Evolutionary conservation across 2,113 vertebrate species (phyloP), one percentile per base, ranked within the genome.

Genomic region (Hyperopisus bebe): DNA sequence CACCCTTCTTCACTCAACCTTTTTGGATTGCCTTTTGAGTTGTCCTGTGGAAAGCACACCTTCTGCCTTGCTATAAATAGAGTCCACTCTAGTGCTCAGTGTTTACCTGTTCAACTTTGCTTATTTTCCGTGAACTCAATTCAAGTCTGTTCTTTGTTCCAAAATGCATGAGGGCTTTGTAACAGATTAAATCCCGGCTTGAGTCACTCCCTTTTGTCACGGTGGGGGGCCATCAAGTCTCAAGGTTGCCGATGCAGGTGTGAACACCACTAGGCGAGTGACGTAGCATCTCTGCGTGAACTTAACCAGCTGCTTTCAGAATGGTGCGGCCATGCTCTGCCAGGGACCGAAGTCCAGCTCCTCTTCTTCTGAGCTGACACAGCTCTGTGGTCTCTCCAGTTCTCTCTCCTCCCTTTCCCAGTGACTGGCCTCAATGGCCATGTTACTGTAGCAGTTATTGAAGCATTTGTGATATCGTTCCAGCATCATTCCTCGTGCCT

Each of bases 41-140:
- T 35, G 31, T 35, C 70, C 47, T 87, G 85, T 31, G 35, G n/a
- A 31, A 87, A 53, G 74, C 74, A 42, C 9, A 5, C 74, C 39
- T 80, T 80, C 35, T 17, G 27, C 85, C 42, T 93, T 77, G 51
- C 74, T 66, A 51, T 89, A 50, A n/a, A 83, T 83, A n/a, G 70
- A 80, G 70, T 31, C 2, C 88, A 86, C 42, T 48, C 62, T 70
- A 5, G 19, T 27, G 13, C 48, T 55, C 47, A 31, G 7, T 51
- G 31, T 89, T 42, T 89, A 82, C 70, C 4, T 10, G 24, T 89
- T 53, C 88, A 88, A n/a, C 47, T 39, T 47, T 11, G 13, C 66
- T 74, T 31, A 48, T 15, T 86, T 86, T 86, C 84, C 48, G 11
- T 86, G n/a, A 27, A 50, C 74, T 42, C 15, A 42, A 42, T 80